Evolutionary conservation across 2,888 invertebrate genomes (phyloP).

Genomic region (Plagodis dolabraria): DNA sequence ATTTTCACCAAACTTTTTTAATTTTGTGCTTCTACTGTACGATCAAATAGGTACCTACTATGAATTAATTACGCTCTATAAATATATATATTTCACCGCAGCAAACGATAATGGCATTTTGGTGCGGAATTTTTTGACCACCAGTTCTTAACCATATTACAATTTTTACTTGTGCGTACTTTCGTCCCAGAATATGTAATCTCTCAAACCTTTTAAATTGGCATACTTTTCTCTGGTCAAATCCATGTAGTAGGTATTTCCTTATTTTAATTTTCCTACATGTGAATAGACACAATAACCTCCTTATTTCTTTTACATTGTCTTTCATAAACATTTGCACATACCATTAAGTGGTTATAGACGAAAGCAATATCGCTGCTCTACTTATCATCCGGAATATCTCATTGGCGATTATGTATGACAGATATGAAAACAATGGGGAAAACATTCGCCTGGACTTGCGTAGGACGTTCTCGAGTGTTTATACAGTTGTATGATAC

Average conservation of each 20-base stretch:
- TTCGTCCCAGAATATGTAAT: too few species aligned
- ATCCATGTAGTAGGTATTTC: conserved; percentile 15
- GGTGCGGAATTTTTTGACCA: too few species aligned
- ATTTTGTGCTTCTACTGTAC: too few species aligned
- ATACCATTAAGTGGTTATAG: conserved; percentile 13
- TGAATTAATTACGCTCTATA: too few species aligned
- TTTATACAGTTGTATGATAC: conserved; percentile 22
- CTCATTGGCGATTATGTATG: conserved; percentile 24
- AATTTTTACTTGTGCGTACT: too few species aligned
- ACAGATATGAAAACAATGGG: conserved; percentile 26
- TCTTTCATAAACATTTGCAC: conserved; percentile 16
- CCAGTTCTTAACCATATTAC: too few species aligned
- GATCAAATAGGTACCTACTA: too few species aligned
- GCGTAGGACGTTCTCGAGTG: conserved; percentile 35
- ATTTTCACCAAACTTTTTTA: too few species aligned
- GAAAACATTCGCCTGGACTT: conserved; percentile 22
- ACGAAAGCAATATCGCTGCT: conserved; percentile 31
- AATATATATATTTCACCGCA: too few species aligned
- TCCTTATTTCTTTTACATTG: conserved; percentile 22
- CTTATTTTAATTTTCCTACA: conserved; percentile 8
- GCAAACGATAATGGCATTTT: too few species aligned
- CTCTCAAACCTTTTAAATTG: too few species aligned
- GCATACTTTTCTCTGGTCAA: not conserved
- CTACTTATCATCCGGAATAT: conserved; percentile 25
- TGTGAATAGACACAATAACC: conserved; percentile 16